Percentiles rank a stretch among this genome's conserved stretches.
phyloP scores from a whole-genome alignment of 1,140 invertebrate species.

The Idris sp. region DNA sequence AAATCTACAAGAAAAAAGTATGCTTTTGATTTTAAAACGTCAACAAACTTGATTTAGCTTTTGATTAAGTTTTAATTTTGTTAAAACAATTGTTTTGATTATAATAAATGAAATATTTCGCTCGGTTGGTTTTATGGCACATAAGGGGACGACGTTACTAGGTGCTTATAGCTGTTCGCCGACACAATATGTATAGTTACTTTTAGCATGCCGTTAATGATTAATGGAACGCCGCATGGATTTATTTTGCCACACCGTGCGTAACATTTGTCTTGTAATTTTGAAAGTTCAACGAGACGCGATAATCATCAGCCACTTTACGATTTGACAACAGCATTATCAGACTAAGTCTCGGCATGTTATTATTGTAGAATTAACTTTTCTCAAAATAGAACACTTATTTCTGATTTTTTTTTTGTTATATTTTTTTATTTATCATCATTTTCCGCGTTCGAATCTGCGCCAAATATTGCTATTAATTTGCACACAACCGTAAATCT shows the following conservation, averaged over 20 bases:
- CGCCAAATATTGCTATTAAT: conserved; percentile 20
- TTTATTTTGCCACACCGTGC: conserved; percentile 8
- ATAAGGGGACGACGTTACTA: conserved; percentile 32
- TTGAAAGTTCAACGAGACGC: conserved; percentile 7
- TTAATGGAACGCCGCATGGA: conserved; percentile 9
- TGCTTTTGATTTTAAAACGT: too few relatives aligned
- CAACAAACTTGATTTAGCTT: too few relatives aligned
- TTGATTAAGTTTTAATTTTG: too few relatives aligned
- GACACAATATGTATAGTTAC: conserved; percentile 39
- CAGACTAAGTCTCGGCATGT: background rate
- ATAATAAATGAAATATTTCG: too few relatives aligned
- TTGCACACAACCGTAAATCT: conserved; percentile 12
- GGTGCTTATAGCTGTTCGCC: conserved; percentile 17
- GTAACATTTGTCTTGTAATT: conserved; percentile 18
- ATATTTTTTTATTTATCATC: conserved; percentile 7
- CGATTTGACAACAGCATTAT: conserved; percentile 1
- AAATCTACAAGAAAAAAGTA: too few relatives aligned
- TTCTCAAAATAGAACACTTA: background rate
- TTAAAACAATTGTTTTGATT: too few relatives aligned
- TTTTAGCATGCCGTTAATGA: conserved; percentile 43
- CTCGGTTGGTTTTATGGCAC: conserved; percentile 28
- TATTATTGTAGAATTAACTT: conserved; percentile 8
- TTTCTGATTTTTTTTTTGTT: background rate
- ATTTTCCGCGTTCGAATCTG: conserved; percentile 3
- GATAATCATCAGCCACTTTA: conserved; percentile 10